These are phyloP conservation scores for Cnemophilus loriae DNA, from an alignment of 2,113 vertebrate species.

Conservation along the genomic window DNA sequence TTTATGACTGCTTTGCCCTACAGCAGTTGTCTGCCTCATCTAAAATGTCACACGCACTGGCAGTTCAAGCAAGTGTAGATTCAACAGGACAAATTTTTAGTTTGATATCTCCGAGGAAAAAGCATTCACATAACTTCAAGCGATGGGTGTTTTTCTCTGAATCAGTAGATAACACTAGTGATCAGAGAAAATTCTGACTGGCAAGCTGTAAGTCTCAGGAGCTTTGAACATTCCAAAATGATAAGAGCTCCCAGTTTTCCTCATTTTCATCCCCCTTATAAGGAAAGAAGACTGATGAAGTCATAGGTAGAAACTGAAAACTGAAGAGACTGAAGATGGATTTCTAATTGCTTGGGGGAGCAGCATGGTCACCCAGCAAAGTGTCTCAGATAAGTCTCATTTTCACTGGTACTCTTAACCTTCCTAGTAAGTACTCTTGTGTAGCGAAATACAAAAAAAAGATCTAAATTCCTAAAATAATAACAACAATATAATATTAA, in stretches of 20 bases:
- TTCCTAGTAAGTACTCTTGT: background rate
- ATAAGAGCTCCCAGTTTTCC: background rate
- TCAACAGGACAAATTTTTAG: background rate
- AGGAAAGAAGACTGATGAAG: background rate
- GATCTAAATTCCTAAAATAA: background rate
- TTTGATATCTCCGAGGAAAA: background rate
- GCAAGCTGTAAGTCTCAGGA: background rate
- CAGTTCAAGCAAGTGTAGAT: background rate
- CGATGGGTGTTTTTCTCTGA: background rate
- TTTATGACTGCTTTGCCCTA: background rate
- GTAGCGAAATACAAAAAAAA: background rate
- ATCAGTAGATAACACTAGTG: background rate
- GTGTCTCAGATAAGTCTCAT: background rate
- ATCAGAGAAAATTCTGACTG: background rate
- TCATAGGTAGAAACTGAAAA: background rate
- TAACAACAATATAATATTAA: background rate
- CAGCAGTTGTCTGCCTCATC: background rate
- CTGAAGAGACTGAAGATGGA: background rate
- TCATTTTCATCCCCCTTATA: background rate
- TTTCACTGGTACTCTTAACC: background rate
- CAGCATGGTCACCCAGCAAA: background rate
- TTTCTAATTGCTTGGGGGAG: background rate
- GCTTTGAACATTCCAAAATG: background rate
- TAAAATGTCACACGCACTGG: background rate
- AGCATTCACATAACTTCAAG: background rate